Base-by-base conservation (phyloP, 2,888 invertebrate species). In the Metopia argyrocephala region DNA sequence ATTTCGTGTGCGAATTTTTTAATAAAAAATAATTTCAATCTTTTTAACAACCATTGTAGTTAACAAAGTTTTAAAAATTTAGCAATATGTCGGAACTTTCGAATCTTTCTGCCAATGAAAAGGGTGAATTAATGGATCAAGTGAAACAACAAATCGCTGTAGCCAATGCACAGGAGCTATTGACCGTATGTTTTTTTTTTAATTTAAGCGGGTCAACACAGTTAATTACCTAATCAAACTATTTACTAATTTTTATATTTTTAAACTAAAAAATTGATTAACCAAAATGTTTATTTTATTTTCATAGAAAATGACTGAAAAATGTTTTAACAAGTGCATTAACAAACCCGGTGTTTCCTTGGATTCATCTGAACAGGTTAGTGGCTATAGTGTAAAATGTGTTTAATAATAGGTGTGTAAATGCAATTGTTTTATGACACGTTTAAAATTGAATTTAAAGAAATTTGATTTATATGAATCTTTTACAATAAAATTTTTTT, bases 311-410 rank as follows among this genome's bases (percentile, higher is more conserved):
- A 97, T 98, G 94, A 96, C 97, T 57, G 97, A 98, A 88, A 98
- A 98, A 91, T 98, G 98, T 91, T 98, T 98, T 90, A 96, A 95
- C 90, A 98, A 98, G 89, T 98, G 98, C 91, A 94, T 98, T 85
- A 91, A 91, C 68, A 98, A 97, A 90, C 98, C 98, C 27, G 98
- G 98, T 21, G 94, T 95, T 12, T 94, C 96, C 2, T 89, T 98
- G 84, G 97, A 96, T 89, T 95, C 93, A 88, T 95, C 96, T 0
- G 97, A 97, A 92, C 94, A 98, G 94, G 95, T 94, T 62, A 81
- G 83, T 54, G 27, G 1, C 1, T 7, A 18, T n/a, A n/a, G 28
- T 15, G 15, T 38, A 15, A 38, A 15, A 38, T n/a, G n/a, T n/a
- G n/a, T n/a, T n/a, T n/a, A n/a, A n/a, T n/a, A n/a, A n/a, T n/a